Conservation (phyloP, 2,888 invertebrate genomes). For the Pogonocherus hispidulus region DNA sequence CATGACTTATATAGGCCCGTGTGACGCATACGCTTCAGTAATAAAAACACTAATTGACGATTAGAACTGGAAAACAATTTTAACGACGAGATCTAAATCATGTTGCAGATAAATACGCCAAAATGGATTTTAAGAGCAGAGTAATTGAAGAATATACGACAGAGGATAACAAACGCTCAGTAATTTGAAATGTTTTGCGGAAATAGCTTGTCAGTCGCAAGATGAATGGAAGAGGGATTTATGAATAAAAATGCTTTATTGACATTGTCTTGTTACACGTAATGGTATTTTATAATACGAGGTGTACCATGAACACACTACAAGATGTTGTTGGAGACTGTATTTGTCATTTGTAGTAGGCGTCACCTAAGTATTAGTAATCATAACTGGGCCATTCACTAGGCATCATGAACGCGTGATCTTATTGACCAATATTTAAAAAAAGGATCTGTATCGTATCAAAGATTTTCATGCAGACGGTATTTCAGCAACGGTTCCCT, state of each 20-base stretch:
- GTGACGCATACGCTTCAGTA: constrained; percentile 8
- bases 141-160: neutral
- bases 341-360: too few species aligned
- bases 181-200: constrained; percentile 4
- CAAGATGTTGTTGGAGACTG: too few species aligned
- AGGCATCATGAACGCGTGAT: too few species aligned
- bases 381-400: too few species aligned
- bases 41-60: constrained; percentile 4
- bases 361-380: too few species aligned
- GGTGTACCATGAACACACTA: too few species aligned
- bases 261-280: too few species aligned
- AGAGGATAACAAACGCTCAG: neutral
- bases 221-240: neutral
- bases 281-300: too few species aligned
- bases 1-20: constrained; percentile 11
- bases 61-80: constrained; percentile 6
- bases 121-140: neutral
- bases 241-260: neutral
- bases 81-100: constrained; percentile 1
- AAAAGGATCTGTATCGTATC: too few species aligned
- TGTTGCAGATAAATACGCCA: constrained; percentile 18
- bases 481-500: too few species aligned
- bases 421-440: too few species aligned
- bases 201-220: neutral
- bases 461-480: too few species aligned